Evolutionary conservation across 2,113 vertebrate species (phyloP), one percentile per base, ranked within the genome.

Genomic region (Pyxicephalus adspersus): DNA sequence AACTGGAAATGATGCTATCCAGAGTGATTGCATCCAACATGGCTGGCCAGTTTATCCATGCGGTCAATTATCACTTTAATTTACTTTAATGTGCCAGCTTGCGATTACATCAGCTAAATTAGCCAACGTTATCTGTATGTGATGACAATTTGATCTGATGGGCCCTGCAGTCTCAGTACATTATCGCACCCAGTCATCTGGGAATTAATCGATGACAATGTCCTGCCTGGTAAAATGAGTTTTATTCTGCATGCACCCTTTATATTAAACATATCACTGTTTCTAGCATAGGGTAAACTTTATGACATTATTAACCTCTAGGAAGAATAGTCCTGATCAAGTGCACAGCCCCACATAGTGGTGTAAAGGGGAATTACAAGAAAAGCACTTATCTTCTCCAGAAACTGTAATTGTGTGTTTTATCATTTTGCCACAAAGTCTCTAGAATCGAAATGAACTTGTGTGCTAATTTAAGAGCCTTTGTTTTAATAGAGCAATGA

Each of bases 251-350:
- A 45, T 45, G 38, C 38, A 15, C 2, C 0, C 23, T 15, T 61
- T 67, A 15, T 65, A 54, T 82, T 82, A 82, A 82, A 74, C 70
- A 75, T 75, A 74, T 82, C 80, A 74, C 80, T 75, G 80, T 82
- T 58, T 29, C 28, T 57, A 45, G 60, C 23, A 31, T 66, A 67
- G 52, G 50, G 63, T 9, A 5, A 77, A 64, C 38, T 52, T 25
- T 16, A 17, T 34, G 8, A 2, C n/a, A 19, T 38, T 15, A 18
- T 3, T 73, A 23, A 5, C 45, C 16, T 55, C 68, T 72, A 51
- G 15, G 1, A 13, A 72, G 13, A 29, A n/a, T 58, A 38, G 64
- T 68, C 54, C 22, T 79, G 16, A 5, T 50, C 7, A 26, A 68
- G 29, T 64, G 52, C n/a, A 67, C 64, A 79, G 64, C 31, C n/a